Conservation (phyloP, 2,888 invertebrate species). For the Blera fallax region DNA sequence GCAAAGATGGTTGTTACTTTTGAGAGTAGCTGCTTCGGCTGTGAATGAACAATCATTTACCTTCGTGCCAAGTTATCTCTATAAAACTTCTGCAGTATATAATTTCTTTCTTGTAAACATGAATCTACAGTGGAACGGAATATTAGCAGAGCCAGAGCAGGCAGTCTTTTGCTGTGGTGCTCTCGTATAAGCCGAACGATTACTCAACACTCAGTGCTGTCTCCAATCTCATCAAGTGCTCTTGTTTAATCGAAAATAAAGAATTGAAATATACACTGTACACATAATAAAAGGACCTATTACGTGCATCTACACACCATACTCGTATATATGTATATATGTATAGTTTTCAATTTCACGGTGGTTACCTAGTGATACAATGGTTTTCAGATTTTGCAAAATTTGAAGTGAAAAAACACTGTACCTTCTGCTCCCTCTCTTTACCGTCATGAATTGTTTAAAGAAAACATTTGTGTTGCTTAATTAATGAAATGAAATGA, state of each 20-base stretch:
- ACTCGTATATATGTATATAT: background rate
- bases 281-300: constrained; percentile 18
- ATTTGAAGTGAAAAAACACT: constrained; percentile 1
- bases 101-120: constrained; percentile 52
- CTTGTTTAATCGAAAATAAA: constrained; percentile 66
- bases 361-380: constrained; percentile 47
- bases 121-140: constrained; percentile 37
- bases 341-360: constrained; percentile 5
- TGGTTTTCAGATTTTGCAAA: constrained; percentile 32
- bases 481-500: constrained; percentile 44
- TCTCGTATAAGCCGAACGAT: constrained; percentile 52
- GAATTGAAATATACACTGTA: background rate
- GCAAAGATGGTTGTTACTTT: background rate
- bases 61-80: background rate
- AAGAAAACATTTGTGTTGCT: constrained; percentile 28
- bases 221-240: constrained; percentile 69
- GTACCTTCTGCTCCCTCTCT: constrained; percentile 27
- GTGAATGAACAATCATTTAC: background rate
- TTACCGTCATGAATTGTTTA: constrained; percentile 14
- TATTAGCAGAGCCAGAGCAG: constrained; percentile 44
- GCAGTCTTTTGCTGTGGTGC: constrained; percentile 37
- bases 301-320: constrained; percentile 21
- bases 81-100: constrained; percentile 12
- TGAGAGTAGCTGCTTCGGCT: background rate
- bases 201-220: constrained; percentile 67